Conservation (phyloP, 2,113 vertebrate species). For the Takifugu bimaculatus region DNA sequence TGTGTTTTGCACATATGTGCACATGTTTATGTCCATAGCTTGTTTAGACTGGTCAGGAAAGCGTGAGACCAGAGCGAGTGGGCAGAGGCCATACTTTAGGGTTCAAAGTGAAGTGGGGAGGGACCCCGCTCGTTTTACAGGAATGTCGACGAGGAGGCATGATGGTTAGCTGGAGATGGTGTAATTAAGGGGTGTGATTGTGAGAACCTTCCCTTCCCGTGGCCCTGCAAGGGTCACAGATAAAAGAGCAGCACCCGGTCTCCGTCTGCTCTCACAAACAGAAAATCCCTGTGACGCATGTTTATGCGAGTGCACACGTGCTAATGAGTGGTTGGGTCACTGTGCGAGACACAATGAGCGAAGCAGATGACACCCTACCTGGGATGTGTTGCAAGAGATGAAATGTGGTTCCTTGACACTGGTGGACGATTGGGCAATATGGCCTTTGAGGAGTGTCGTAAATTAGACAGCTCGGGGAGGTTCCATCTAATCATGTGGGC, state of each 20-base stretch:
- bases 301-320: neutral
- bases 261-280: slow-evolving; percentile 37
- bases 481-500: slow-evolving; percentile 75
- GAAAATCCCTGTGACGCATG: slow-evolving; percentile 36
- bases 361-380: slow-evolving; percentile 34
- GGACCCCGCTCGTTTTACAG: slow-evolving; percentile 62
- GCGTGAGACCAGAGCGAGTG: slow-evolving; percentile 73
- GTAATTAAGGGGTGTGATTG: slow-evolving; percentile 78
- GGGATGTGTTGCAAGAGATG: slow-evolving; percentile 23
- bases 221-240: slow-evolving; percentile 69
- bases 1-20: slow-evolving; percentile 16
- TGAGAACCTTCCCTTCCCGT: slow-evolving; percentile 69
- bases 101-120: slow-evolving; percentile 71
- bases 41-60: slow-evolving; percentile 74
- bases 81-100: slow-evolving; percentile 69
- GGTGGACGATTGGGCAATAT: slow-evolving; percentile 41
- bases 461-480: slow-evolving; percentile 66
- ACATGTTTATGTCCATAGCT: slow-evolving; percentile 50
- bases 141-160: slow-evolving; percentile 69
- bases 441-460: slow-evolving; percentile 59
- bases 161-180: slow-evolving; percentile 73
- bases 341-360: slow-evolving; percentile 1
- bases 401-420: slow-evolving; percentile 25
- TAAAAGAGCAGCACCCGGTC: slow-evolving; percentile 58
- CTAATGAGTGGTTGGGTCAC: slow-evolving; percentile 10